phyloP scores from a whole-genome alignment of 2,113 vertebrate species.

The Oncorhynchus gorbuscha region DNA sequence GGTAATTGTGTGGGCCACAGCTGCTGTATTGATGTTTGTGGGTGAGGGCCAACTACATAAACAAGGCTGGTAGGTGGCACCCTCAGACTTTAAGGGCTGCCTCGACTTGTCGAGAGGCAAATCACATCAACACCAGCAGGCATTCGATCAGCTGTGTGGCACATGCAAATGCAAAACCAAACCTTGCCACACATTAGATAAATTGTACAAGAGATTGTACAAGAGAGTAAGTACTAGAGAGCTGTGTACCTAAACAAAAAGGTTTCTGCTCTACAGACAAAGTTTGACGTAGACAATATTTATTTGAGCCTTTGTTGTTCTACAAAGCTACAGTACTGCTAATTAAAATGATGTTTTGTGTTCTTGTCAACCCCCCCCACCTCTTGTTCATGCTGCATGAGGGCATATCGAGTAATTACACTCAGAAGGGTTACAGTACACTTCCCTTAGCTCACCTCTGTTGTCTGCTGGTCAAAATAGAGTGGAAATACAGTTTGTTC shows the following conservation, averaged over 20 bases:
- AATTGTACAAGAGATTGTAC: too few species aligned
- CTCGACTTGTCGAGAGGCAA: neutral
- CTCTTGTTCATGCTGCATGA: conserved; percentile 8
- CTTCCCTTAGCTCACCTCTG: conserved; percentile 7
- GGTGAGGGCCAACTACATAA: neutral
- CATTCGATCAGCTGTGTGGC: neutral
- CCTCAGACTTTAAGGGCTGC: neutral
- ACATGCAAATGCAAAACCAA: too few species aligned
- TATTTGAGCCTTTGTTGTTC: conserved; percentile 11
- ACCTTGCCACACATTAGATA: too few species aligned
- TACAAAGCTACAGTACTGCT: conserved; percentile 22
- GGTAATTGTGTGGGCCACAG: too few species aligned
- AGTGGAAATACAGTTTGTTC: neutral
- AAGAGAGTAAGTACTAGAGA: too few species aligned
- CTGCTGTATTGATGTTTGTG: neutral
- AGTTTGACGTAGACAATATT: neutral
- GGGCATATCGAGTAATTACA: too few species aligned
- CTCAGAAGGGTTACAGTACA: too few species aligned
- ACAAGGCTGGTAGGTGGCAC: neutral
- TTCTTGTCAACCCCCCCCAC: conserved; percentile 27
- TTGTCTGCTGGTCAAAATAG: neutral
- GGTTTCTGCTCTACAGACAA: neutral
- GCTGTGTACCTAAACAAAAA: neutral
- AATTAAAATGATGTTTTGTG: conserved; percentile 40
- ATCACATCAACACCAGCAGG: neutral